These are phyloP conservation scores for Panagrolaimus sp. DNA, from an alignment of 1,140 invertebrate species.

Conservation along the genomic window DNA sequence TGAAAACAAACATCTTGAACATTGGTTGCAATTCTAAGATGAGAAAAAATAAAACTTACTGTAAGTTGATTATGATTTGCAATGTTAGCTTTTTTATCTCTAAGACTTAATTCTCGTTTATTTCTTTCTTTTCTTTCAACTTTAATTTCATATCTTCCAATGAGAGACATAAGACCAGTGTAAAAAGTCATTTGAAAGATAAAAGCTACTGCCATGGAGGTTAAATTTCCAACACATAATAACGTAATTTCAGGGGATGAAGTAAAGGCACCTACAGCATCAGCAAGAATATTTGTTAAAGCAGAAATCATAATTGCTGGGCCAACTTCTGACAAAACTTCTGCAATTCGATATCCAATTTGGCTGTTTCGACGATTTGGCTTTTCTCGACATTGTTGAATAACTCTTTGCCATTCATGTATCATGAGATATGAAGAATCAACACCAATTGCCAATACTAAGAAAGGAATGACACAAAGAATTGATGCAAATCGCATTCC, in stretches of 20 bases:
- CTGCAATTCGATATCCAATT: conserved; percentile 48
- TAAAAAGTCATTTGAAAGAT: conserved; percentile 58
- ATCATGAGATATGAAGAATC: conserved; percentile 57
- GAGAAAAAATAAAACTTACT: conserved; percentile 11
- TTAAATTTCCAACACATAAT: conserved; percentile 53
- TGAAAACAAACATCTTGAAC: too few species aligned
- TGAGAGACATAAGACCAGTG: conserved; percentile 46
- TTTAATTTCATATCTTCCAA: conserved; percentile 49
- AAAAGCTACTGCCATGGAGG: conserved; percentile 52
- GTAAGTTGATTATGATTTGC: conserved; percentile 33
- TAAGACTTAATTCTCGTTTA: conserved; percentile 46
- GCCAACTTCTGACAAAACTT: conserved; percentile 53
- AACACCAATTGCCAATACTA: conserved; percentile 55
- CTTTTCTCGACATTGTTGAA: conserved; percentile 50
- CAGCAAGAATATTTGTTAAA: conserved; percentile 56
- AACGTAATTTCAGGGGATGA: conserved; percentile 54
- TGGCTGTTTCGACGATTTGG: conserved; percentile 47
- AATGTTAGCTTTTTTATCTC: conserved; percentile 38
- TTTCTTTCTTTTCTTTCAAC: conserved; percentile 35
- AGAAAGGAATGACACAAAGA: conserved; percentile 55
- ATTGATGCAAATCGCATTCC: conserved; percentile 54
- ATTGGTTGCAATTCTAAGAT: too few species aligned
- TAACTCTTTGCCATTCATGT: conserved; percentile 58
- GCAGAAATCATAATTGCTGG: conserved; percentile 56
- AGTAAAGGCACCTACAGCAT: conserved; percentile 54